phyloP scores from a whole-genome alignment of 2,888 invertebrate genomes.

The Lasioglossum figueresi region DNA sequence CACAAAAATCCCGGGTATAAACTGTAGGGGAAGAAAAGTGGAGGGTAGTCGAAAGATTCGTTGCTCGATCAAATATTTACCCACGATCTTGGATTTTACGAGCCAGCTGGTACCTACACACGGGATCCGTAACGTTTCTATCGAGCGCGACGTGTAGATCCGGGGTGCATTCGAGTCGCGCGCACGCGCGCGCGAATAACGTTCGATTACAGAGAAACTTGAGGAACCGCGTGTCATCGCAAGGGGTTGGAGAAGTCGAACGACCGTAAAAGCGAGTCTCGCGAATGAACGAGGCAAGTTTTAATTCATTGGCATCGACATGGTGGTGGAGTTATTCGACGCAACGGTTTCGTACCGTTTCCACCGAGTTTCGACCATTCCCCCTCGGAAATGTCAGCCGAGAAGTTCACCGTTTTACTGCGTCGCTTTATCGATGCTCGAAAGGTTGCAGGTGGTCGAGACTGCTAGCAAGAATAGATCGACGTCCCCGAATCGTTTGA shows the following conservation, averaged over 20 bases:
- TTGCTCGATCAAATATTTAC: slow-evolving; percentile 60
- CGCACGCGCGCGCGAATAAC: no score
- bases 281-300: neutral
- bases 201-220: neutral
- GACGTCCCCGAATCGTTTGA: neutral
- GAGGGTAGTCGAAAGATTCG: slow-evolving; percentile 1
- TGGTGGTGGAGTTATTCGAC: neutral
- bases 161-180: neutral
- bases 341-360: neutral
- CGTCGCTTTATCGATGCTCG: slow-evolving; percentile 31
- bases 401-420: slow-evolving; percentile 45
- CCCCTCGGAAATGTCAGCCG: slow-evolving; percentile 36
- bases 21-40: neutral
- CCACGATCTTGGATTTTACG: slow-evolving; percentile 55
- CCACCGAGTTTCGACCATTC: slow-evolving; percentile 7
- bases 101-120: slow-evolving; percentile 30
- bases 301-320: slow-evolving; percentile 6
- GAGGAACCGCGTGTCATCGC: neutral
- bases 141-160: neutral
- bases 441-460: slow-evolving; percentile 30
- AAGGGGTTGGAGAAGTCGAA: neutral
- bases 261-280: neutral
- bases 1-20: neutral
- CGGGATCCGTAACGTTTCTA: slow-evolving; percentile 22
- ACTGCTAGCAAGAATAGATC: slow-evolving; percentile 19